Conservation (phyloP, 2,797 vertebrate genomes). For the Epinephelus coioides region DNA sequence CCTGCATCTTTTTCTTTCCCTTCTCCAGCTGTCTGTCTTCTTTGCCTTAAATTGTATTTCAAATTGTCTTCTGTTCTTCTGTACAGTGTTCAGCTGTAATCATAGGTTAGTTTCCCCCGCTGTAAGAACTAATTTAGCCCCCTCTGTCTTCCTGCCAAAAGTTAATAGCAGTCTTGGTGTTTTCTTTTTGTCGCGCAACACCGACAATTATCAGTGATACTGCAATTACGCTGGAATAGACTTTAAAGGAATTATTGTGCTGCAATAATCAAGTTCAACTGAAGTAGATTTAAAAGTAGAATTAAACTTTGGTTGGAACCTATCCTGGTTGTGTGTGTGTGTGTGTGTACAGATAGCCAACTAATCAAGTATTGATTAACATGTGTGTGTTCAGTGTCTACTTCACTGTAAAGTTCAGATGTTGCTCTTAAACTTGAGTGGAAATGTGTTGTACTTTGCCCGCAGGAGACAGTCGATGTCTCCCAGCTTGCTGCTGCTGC, state of each 20-base stretch:
- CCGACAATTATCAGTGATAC: slow-evolving; percentile 32
- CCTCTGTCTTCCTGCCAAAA: slow-evolving; percentile 35
- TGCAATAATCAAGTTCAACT: slow-evolving; percentile 41
- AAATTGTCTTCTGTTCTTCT: slow-evolving; percentile 3
- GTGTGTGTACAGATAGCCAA: background rate
- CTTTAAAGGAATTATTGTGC: slow-evolving; percentile 34
- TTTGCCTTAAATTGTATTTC: slow-evolving; percentile 4
- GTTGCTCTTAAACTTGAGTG: slow-evolving; percentile 14
- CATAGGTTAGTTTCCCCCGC: slow-evolving; percentile 11
- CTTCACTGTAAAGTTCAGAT: slow-evolving; percentile 4
- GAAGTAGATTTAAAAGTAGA: slow-evolving; percentile 43
- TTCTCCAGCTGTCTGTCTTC: background rate
- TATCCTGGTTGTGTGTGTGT: slow-evolving; percentile 6
- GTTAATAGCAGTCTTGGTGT: slow-evolving; percentile 35
- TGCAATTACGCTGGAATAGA: slow-evolving; percentile 38
- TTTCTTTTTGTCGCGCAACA: slow-evolving; percentile 2
- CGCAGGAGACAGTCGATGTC: slow-evolving; percentile 15
- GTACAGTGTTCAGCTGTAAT: background rate
- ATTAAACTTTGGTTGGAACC: slow-evolving; percentile 43
- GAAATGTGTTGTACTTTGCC: slow-evolving; percentile 26
- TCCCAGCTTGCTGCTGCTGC: slow-evolving; percentile 26
- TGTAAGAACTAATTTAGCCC: slow-evolving; percentile 33
- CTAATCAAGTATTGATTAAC: slow-evolving; percentile 53
- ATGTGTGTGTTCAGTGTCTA: slow-evolving; percentile 7
- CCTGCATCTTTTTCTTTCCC: background rate